Base-by-base conservation (phyloP, 2,113 vertebrate species). In the Petaurus breviceps region DNA sequence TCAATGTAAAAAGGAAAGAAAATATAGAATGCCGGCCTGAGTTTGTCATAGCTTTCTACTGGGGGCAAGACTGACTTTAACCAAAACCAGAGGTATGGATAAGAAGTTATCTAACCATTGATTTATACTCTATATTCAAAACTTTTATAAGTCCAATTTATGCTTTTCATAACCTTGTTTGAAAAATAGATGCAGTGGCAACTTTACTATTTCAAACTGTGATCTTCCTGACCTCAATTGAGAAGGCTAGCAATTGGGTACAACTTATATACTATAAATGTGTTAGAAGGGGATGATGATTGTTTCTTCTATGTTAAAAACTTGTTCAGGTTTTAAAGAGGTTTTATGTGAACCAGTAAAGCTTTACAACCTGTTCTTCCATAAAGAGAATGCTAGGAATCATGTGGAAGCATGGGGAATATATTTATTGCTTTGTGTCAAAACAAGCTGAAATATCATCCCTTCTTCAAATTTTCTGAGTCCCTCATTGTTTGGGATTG, bases 331-430 rank as follows among this genome's bases (percentile, higher is more conserved):
- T 94, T 97, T 96, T 96, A 92, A 28, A 93, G 55, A 89, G 50
- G 0, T 77, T 98, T 98, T 98, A 98, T 96, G 91, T 90, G 96
- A 94, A 94, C 97, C 95, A 96, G 89, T 98, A 97, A 98, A 98
- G 94, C 77, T 97, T 97, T 98, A 96, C 93, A 51, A 92, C 77
- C 96, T 97, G 51, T 95, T 96, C 92, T 95, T 95, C 96, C 37
- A 90, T 26, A 89, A 95, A 96, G 61, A 96, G 92, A 93, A 95
- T 97, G 77, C 37, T 94, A 97, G 90, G 91, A 92, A 92, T 90
- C 14, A 1, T 95, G 43, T 51, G 89, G 77, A 91, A 95, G 89
- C 95, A 92, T 31, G 54, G 93, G 57, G 93, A 97, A 97, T 95
- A 31, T 90, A 28, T 98, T 98, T 96, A 77, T 97, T 97, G 90